A percentile compares a stretch with the other conserved stretches of the same genome.
Conservation (phyloP, 2,888 invertebrate species). For the Dexiosoma caninum region DNA sequence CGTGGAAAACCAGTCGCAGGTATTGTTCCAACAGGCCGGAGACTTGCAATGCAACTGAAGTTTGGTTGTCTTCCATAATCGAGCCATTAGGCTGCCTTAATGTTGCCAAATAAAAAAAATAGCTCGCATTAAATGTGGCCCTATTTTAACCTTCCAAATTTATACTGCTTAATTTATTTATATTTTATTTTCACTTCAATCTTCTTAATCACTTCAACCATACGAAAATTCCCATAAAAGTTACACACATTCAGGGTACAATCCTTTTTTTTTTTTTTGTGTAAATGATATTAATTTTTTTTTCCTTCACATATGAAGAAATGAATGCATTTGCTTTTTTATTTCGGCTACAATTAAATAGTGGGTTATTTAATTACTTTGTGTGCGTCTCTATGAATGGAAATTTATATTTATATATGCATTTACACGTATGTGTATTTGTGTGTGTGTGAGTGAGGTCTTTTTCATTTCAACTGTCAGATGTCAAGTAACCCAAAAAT, state of each 20-base stretch:
- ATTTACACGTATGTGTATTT: neutral
- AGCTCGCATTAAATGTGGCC: too few species aligned
- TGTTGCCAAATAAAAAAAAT: too few species aligned
- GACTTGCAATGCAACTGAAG: too few species aligned
- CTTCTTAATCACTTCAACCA: neutral
- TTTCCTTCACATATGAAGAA: neutral
- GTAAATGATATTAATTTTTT: conserved; percentile 12
- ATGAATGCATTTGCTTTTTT: conserved; percentile 3
- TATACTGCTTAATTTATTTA: too few species aligned
- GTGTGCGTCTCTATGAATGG: neutral
- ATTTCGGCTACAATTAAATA: conserved; percentile 57
- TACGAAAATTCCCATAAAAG: neutral
- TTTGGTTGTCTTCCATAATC: too few species aligned
- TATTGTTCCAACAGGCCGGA: too few species aligned
- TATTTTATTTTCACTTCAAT: neutral
- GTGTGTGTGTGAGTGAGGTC: too few species aligned
- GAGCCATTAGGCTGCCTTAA: too few species aligned
- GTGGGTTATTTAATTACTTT: conserved; percentile 53
- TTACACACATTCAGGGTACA: neutral
- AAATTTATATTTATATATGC: too few species aligned
- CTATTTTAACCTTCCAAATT: too few species aligned
- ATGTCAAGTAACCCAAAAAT: conserved; percentile 63
- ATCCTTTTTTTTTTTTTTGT: neutral
- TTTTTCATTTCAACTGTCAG: conserved; percentile 39
- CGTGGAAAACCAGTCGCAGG: too few species aligned